Base-by-base conservation (phyloP, 2,797 vertebrate genomes). In the Dromococcyx pavoninus region DNA sequence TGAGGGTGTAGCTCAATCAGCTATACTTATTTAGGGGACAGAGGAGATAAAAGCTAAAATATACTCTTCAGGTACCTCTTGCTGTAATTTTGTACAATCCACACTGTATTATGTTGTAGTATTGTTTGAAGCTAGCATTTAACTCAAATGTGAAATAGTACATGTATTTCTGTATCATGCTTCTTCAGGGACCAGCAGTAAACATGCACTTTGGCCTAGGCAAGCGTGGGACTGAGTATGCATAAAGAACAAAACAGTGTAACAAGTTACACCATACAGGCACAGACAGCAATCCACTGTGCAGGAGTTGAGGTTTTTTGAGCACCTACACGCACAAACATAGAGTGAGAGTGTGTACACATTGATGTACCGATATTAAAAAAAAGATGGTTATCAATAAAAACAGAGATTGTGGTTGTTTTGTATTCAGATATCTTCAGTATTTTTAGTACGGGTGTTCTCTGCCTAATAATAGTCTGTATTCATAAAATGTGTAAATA, bases 401-500 rank as follows among this genome's bases (percentile, higher is more conserved):
- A 30, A 43, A 8, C 5, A 24, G 5, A 65, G 35, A 48, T 48
- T 14, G 2, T 33, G 19, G 4, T 33, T 75, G 43, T 25, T 77
- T 81, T 53, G 12, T 39, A 32, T 39, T 78, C 44, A 33, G 30
- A 2, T 79, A 14, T 56, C n/a, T n/a, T n/a, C n/a, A n/a, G n/a
- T n/a, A n/a, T n/a, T 93, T 50, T 65, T 61, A 65, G 5, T 27
- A 25, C 21, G 11, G 33, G 12, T 39, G 24, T 64, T 94, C 82
- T 66, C 11, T 70, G 23, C 17, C 14, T 25, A n/a, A 1, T 53
- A 24, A 43, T 27, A n/a, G 11, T 37, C 13, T 70, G 2, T 73
- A 70, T 70, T 87, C 25, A 60, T 74, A 71, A 82, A 76, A 51
- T 23, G 4, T 67, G 27, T 87, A 89, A 89, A 74, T 83, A 53